Evolutionary conservation across 2,888 invertebrate genomes (phyloP), one percentile per base, ranked within the genome.

Genomic region (Drosophila formosana): DNA sequence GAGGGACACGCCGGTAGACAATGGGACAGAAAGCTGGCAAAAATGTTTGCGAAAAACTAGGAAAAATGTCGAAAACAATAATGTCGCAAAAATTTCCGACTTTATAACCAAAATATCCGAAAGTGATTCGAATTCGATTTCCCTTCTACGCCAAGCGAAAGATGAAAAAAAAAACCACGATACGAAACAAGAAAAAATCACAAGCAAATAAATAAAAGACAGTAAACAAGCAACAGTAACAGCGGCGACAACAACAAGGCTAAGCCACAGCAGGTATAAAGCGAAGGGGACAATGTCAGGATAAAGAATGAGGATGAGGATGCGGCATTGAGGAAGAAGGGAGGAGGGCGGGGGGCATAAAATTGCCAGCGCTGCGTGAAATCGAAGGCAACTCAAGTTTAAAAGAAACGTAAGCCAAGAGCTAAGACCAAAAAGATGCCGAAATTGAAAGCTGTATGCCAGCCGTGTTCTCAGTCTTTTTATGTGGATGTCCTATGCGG

Each of bases 51-150:
- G 73, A 78, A 75, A 82, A 84, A 84, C 86, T 82, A 88, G 81
- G 72, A 86, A 86, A 86, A 88, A 86, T 78, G 80, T 87, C 81
- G 78, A 88, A 89, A 90, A 90, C 90, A 85, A 87, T 87, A 87
- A 88, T 89, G 89, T 88, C 78, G 78, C 88, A 83, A 84, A 85
- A 89, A 89, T 89, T 88, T 90, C 88, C 90, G 89, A 88, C 85
- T 89, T 90, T 90, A 89, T 82, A 79, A 85, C 86, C 85, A 80
- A 90, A 87, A 89, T 90, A 91, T 91, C 90, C 89, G 91, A 91
- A 91, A 92, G 90, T 91, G 90, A 91, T 92, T 90, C 90, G 84
- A 87, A 90, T 89, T 91, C 91, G 88, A 91, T 91, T 91, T 91
- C 89, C 91, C 80, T 37, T 82, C 56, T 23, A 26, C 45, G 68